phyloP scores from a whole-genome alignment of 2,113 vertebrate species.

The Percopsis transmontana region DNA sequence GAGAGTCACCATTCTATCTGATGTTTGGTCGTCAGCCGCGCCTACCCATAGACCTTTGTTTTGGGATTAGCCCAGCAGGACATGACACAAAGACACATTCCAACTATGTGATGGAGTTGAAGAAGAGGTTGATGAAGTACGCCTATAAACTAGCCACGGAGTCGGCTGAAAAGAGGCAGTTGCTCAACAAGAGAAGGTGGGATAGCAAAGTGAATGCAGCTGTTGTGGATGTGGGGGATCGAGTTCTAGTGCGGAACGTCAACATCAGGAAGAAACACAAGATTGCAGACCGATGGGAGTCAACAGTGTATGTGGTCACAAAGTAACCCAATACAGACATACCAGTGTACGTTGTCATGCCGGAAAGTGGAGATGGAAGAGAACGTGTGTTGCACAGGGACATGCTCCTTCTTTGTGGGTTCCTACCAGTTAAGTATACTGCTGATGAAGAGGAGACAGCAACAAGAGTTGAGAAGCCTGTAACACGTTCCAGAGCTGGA shows the following conservation, averaged over 20 bases:
- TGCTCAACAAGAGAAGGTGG: conserved; percentile 27
- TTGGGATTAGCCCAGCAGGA: conserved; percentile 15
- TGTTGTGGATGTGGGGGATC: conserved; percentile 12
- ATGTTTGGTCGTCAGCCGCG: conserved; percentile 33
- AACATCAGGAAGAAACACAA: conserved; percentile 28
- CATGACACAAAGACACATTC: conserved; percentile 19
- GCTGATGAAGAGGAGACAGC: too few relatives aligned
- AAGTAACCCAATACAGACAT: conserved; percentile 17
- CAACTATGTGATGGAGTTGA: conserved; percentile 18
- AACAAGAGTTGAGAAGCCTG: too few relatives aligned
- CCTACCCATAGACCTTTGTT: conserved; percentile 29
- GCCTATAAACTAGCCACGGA: conserved; percentile 16
- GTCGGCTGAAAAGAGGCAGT: conserved; percentile 20
- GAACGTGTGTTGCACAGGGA: conserved; percentile 18
- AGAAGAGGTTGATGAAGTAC: conserved; percentile 1
- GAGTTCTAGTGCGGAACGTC: conserved; percentile 26
- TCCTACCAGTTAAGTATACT: too few relatives aligned
- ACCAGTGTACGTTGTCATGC: conserved; percentile 16
- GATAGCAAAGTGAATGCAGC: conserved; percentile 14
- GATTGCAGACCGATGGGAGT: conserved; percentile 30
- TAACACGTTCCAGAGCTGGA: too few relatives aligned
- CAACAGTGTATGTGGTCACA: conserved; percentile 11
- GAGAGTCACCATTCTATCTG: conserved; percentile 16
- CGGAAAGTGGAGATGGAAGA: conserved; percentile 22
- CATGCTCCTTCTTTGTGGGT: conserved; percentile 28